Evolutionary conservation across 2,888 invertebrate species (phyloP).

Genomic region (Polymixis flavicincta): DNA sequence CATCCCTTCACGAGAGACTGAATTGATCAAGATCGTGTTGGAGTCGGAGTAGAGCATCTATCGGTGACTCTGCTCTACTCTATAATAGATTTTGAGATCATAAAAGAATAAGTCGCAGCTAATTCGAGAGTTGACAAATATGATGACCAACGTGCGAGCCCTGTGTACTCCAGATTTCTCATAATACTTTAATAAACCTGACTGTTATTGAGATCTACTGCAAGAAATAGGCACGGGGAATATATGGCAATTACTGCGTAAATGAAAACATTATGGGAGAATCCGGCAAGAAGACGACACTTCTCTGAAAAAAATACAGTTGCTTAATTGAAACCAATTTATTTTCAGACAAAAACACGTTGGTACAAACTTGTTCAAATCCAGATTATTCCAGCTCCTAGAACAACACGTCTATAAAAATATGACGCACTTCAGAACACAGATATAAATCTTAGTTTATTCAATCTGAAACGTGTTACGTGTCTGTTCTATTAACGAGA

Average conservation of each 20-base stretch:
- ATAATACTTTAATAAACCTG: neutral
- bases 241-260: neutral
- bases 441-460: constrained; percentile 19
- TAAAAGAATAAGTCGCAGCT: no score
- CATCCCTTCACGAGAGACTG: no score
- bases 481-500: constrained; percentile 44
- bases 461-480: constrained; percentile 35
- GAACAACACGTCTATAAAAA: constrained; percentile 47
- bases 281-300: neutral
- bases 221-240: neutral
- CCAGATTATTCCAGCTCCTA: constrained; percentile 40
- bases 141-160: no score
- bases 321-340: constrained; percentile 38
- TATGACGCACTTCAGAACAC: constrained; percentile 44
- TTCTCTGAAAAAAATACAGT: neutral
- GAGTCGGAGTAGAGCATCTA: no score
- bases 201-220: no score
- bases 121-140: no score
- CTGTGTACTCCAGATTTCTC: no score
- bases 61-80: no score
- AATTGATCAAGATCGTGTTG: no score
- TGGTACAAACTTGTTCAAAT: neutral
- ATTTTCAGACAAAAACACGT: constrained; percentile 2
- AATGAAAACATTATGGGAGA: neutral
- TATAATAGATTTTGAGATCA: no score